A percentile compares a stretch with the other conserved stretches of the same genome.
Conservation (phyloP, 1,140 invertebrate genomes). For the Antheraea pernyi region DNA sequence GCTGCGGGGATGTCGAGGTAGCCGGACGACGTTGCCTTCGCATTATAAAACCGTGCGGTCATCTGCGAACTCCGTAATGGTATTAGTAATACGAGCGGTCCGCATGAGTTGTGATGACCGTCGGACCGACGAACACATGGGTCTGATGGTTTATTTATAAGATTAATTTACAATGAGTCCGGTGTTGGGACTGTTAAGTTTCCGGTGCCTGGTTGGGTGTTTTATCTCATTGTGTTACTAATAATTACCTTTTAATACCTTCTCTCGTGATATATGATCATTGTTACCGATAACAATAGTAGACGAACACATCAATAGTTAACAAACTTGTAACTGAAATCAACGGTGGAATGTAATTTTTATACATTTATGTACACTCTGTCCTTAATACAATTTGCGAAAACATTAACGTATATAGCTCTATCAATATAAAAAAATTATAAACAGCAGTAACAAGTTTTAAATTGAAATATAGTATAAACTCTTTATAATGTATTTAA, state of each 20-base stretch:
- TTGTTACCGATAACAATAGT: no score
- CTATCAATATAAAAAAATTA: no score
- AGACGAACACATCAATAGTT: no score
- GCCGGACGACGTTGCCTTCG: conserved; percentile 60
- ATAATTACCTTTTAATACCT: neutral
- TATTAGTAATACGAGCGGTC: conserved; percentile 68
- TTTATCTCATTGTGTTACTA: neutral
- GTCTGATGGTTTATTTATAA: conserved; percentile 65
- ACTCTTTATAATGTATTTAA: no score
- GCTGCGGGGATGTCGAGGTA: conserved; percentile 35
- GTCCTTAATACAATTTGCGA: no score
- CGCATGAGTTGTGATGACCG: conserved; percentile 54
- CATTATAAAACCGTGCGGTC: conserved; percentile 80
- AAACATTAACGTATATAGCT: no score
- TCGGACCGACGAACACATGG: conserved; percentile 33
- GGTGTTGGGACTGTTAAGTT: neutral
- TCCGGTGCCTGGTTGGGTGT: neutral
- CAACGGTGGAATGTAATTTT: no score
- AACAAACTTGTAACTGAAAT: no score
- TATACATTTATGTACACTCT: no score
- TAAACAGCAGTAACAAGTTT: no score
- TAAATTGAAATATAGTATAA: no score
- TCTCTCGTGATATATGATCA: neutral
- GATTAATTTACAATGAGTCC: conserved; percentile 42
- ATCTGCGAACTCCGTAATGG: conserved; percentile 76